Percentiles rank a stretch among this genome's conserved stretches.
These are phyloP conservation scores for Chinchilla lanigera DNA, from an alignment of 2,113 vertebrate genomes.

Conservation along the genomic window DNA sequence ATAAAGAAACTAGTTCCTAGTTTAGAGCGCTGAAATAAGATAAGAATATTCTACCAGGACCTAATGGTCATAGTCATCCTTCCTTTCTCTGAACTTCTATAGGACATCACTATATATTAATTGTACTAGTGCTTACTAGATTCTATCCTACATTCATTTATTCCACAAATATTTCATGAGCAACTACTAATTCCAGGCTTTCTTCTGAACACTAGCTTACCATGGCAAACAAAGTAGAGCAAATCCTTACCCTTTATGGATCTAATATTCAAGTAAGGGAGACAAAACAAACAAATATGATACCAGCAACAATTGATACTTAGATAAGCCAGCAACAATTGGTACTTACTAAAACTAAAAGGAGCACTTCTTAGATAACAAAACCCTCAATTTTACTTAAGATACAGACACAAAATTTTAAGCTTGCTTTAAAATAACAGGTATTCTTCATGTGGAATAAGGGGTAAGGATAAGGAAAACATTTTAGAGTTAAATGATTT, in stretches of 20 bases:
- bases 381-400: constrained; percentile 1
- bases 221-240: neutral
- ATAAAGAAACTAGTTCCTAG: neutral
- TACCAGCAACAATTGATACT: neutral
- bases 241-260: neutral
- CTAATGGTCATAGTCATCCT: neutral
- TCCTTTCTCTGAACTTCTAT: neutral
- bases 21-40: neutral
- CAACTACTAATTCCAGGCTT: neutral
- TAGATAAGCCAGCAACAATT: neutral
- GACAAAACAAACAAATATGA: neutral
- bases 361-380: neutral
- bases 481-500: neutral
- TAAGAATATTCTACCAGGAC: neutral
- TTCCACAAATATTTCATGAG: neutral
- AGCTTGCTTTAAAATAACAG: neutral
- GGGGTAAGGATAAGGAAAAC: neutral
- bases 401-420: neutral
- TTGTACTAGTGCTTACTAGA: neutral
- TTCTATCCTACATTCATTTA: neutral
- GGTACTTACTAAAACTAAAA: neutral
- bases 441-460: neutral
- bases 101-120: neutral
- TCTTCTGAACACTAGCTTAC: neutral
- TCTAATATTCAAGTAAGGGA: neutral